A percentile compares a stretch with the other conserved stretches of the same genome.
Evolutionary conservation across 2,113 vertebrate species (phyloP).

Genomic region (Ancistrus triradiatus): DNA sequence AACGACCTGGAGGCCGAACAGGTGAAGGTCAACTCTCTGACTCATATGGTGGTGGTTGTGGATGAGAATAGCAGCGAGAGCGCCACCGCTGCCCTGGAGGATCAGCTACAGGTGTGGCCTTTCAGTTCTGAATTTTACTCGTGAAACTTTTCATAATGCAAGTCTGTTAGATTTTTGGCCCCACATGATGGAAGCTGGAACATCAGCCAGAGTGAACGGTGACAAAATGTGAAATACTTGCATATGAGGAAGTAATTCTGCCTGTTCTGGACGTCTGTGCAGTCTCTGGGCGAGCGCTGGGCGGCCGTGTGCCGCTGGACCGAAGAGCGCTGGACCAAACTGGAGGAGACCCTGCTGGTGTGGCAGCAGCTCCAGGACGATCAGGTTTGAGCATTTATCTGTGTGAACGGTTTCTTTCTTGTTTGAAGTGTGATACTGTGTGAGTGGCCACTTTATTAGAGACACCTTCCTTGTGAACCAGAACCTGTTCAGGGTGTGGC

Average conservation of each 20-base stretch:
- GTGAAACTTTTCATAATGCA: too few species aligned
- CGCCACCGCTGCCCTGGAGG: slow-evolving; percentile 85
- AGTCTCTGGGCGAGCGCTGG: slow-evolving; percentile 95
- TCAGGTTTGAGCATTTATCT: slow-evolving; percentile 70
- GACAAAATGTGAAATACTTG: too few species aligned
- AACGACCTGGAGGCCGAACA: slow-evolving; percentile 90
- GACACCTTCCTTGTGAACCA: too few species aligned
- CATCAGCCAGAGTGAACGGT: too few species aligned
- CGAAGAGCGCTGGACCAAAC: slow-evolving; percentile 82
- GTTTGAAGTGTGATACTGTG: background rate
- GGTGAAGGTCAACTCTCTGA: slow-evolving; percentile 95
- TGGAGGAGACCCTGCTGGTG: slow-evolving; percentile 81
- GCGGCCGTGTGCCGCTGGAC: slow-evolving; percentile 96
- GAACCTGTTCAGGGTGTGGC: slow-evolving; percentile 84
- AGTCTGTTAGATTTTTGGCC: too few species aligned
- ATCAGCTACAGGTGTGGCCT: slow-evolving; percentile 81
- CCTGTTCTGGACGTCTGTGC: too few species aligned
- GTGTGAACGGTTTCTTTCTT: background rate
- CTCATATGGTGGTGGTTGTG: slow-evolving; percentile 98
- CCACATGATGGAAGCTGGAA: too few species aligned
- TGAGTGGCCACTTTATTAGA: too few species aligned
- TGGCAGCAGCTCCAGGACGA: slow-evolving; percentile 91
- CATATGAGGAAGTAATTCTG: too few species aligned
- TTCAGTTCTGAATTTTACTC: background rate
- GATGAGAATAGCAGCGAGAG: slow-evolving; percentile 91